Conservation (phyloP, 2,113 vertebrate species). For the Scartelaos histophorus region DNA sequence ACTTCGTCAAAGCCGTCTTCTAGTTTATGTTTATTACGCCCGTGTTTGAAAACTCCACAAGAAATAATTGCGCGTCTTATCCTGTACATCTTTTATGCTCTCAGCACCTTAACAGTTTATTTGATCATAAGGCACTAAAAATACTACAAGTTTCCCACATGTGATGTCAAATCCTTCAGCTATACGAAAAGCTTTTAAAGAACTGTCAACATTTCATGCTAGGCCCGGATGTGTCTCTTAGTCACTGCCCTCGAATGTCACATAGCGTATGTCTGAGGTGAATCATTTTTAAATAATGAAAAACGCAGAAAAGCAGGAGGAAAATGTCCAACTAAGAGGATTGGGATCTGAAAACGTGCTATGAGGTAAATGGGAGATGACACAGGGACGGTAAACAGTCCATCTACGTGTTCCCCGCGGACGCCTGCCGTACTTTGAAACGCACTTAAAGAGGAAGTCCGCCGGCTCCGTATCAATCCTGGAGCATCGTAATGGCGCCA, state of each 20-base stretch:
- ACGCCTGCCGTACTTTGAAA: conserved; percentile 69
- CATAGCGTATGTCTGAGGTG: conserved; percentile 61
- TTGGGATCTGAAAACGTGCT: conserved; percentile 65
- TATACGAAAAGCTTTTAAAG: conserved; percentile 62
- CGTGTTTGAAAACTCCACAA: not conserved
- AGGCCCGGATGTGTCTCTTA: conserved; percentile 55
- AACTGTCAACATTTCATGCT: conserved; percentile 57
- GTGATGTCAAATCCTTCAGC: conserved; percentile 31
- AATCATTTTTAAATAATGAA: conserved; percentile 75
- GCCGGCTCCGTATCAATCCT: conserved; percentile 67
- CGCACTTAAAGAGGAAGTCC: conserved; percentile 68
- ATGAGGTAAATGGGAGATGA: conserved; percentile 74
- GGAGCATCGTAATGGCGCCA: conserved; percentile 59
- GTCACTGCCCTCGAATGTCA: conserved; percentile 68
- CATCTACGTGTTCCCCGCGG: conserved; percentile 72
- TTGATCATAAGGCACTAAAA: conserved; percentile 61
- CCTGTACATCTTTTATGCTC: conserved; percentile 12
- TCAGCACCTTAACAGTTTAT: conserved; percentile 41
- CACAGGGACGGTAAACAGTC: conserved; percentile 71
- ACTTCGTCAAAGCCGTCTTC: too few species aligned
- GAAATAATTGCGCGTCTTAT: not conserved
- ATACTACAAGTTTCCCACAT: conserved; percentile 48
- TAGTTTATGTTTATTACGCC: too few species aligned
- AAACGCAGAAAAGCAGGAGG: conserved; percentile 51
- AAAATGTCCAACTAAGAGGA: conserved; percentile 65